Evolutionary conservation across 2,888 invertebrate species (phyloP), one percentile per base, ranked within the genome.

Genomic region (Xylocampa areola): DNA sequence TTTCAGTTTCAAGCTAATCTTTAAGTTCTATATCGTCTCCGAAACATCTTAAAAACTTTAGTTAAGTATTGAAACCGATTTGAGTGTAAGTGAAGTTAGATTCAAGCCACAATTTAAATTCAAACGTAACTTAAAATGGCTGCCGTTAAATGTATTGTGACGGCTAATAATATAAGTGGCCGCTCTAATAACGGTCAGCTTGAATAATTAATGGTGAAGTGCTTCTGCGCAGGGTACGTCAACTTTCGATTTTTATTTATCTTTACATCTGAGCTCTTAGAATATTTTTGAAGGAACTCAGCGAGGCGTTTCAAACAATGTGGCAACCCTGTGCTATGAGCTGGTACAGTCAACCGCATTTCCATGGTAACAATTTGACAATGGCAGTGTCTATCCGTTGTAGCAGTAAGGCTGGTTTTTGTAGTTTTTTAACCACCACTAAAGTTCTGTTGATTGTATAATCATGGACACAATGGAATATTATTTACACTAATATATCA

Each of bases 101-200:
- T 61, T 68, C 55, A 59, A 59, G 52, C 50, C 52, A 59, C 48
- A 40, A 47, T 77, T 64, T 53, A 37, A 47, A 63, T 65, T 54
- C 59, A 55, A 66, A 73, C 65, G 55, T 51, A 49, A 53, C 44
- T 80, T 79, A 81, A 81, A 79, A 84, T 82, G 79, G 80, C 85
- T 80, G 87, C 81, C 76, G 91, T 87, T 90, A 86, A 92, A 91
- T 90, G 89, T 90, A 87, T 91, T 91, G 91, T 91, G 90, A 91
- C 90, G 89, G 85, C 74, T 81, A 86, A 89, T 90, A 50, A 67
- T 59, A 59, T 62, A 87, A 90, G 88, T 90, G 85, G 82, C 79
- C 77, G 82, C 80, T 88, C 85, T 82, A 88, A 79, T 89, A 91
- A 89, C 91, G 88, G 79, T 77, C 71, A 76, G 73, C 78, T 84